Base-by-base conservation (phyloP, 2,888 invertebrate genomes). In the Lasioglossum zephyrum region DNA sequence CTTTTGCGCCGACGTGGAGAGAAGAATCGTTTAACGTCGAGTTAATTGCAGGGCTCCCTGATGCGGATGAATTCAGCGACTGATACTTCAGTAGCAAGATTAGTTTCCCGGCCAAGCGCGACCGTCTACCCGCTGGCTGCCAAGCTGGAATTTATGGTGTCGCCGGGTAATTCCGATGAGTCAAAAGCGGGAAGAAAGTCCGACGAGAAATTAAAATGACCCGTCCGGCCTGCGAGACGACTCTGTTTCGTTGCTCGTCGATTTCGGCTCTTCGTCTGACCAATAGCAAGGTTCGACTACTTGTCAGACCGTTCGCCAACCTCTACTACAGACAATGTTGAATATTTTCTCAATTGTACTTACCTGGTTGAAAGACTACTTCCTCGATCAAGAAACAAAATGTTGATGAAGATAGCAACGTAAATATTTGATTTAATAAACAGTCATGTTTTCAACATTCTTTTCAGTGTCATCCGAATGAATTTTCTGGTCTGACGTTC, bases 1-100 rank as follows among this genome's bases (percentile, higher is more conserved):
- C 69, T 69, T 69, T 39, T 69, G 66, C 66, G 36, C 36, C 66
- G 66, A 36, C 36, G 66, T 36, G 69, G 36, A 31, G 39, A 47
- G 57, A 60, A 79, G 73, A 73, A 60, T 73, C 72, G 72, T 31
- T 39, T 73, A 79, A 79, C n/a, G 44, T 60, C 47, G 60, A 49
- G 77, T 70, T 77, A 77, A 77, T 77, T 53, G 47, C 49, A 26
- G 69, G 66, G 49, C 31, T 69, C 22, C 41, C 4, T 11, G 69
- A 69, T 69, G 69, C 69, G 69, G 36, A 39, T n/a, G 41, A n/a
- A 69, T 53, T 49, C 49, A 22, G 41, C 39, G 66, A 31, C 31
- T 63, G 63, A 63, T 63, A 63, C 63, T 53, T 49, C 31, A 31
- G 36, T 22, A 13, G 66, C 66, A 36, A 66, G 66, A 66, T 66